Evolutionary conservation across 2,797 vertebrate genomes (phyloP), one percentile per base, ranked within the genome.

Genomic region (Onychomys leucogaster): DNA sequence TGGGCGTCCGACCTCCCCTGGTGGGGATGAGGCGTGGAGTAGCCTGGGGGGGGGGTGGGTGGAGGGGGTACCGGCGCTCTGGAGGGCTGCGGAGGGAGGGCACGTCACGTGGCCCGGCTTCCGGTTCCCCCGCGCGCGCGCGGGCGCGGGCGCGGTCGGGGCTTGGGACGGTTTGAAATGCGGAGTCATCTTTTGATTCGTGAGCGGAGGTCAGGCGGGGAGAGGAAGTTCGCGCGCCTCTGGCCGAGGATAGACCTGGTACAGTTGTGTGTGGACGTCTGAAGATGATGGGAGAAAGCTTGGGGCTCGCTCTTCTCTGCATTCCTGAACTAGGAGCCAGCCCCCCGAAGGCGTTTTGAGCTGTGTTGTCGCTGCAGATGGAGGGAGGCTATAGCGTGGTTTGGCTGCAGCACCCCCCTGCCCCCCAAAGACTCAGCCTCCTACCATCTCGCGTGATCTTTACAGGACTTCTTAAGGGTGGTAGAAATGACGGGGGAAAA

Each of bases 81-180:
- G 83, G 7, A 43, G 37, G 91, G 96, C 88, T 16, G 77, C 55
- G 29, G 52, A 7, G 76, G 69, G 43, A 77, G 29, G 29, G 3
- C 41, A 0, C 25, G 89, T 98, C 97, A 97, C 96, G 94, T 97
- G 97, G 14, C 1, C 34, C 21, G 1, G 52, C 52, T 90, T 83
- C 96, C 76, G 59, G 49, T 23, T 57, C 34, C 55, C 1, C 1
- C 52, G 25, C 63, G 29, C 57, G 1, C 1, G 78, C n/a, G 46
- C 81, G 92, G 75, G 55, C 41, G 27, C 34, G 78, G 19, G 46
- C 81, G 92, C 80, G 55, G n/a, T 23, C 34, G 0, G 4, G 69
- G 4, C 78, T 32, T 34, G 0, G 52, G 61, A 52, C 65, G 0
- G 23, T 80, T 67, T 96, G 49, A 91, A 97, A 52, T 96, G 97